These are phyloP conservation scores for Aepyceros melampus DNA, from an alignment of 2,113 vertebrate genomes.

Conservation along the genomic window DNA sequence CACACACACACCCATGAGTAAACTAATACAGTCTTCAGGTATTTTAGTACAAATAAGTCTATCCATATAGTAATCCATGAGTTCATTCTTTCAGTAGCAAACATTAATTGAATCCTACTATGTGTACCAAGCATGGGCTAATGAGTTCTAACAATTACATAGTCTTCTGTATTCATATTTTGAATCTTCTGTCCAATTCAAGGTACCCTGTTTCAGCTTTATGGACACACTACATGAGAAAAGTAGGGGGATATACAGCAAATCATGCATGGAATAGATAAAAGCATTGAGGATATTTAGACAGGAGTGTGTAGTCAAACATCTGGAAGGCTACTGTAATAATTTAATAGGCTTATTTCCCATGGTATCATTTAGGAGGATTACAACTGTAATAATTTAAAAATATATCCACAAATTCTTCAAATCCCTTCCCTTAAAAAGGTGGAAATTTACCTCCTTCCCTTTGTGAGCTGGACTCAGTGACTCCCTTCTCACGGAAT, in stretches of 20 bases:
- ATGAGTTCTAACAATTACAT: background rate
- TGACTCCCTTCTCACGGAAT: background rate
- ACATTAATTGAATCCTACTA: background rate
- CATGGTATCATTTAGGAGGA: background rate
- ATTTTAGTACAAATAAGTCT: background rate
- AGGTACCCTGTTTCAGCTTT: background rate
- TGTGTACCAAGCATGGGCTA: background rate
- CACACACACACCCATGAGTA: background rate
- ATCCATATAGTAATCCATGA: background rate
- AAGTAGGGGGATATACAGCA: background rate
- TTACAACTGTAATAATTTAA: background rate
- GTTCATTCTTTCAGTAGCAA: background rate
- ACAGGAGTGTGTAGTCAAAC: background rate
- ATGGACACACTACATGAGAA: background rate
- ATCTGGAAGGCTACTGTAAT: background rate
- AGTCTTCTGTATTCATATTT: background rate
- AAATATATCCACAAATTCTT: slow-evolving; percentile 1
- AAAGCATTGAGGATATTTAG: background rate
- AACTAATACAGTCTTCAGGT: background rate
- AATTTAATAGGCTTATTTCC: background rate
- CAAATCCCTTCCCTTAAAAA: background rate
- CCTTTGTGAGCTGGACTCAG: background rate
- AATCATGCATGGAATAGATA: background rate
- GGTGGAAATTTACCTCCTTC: background rate
- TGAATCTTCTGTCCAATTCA: background rate